Base-by-base conservation (phyloP, 2,797 vertebrate genomes). In the Xiphophorus birchmanni region DNA sequence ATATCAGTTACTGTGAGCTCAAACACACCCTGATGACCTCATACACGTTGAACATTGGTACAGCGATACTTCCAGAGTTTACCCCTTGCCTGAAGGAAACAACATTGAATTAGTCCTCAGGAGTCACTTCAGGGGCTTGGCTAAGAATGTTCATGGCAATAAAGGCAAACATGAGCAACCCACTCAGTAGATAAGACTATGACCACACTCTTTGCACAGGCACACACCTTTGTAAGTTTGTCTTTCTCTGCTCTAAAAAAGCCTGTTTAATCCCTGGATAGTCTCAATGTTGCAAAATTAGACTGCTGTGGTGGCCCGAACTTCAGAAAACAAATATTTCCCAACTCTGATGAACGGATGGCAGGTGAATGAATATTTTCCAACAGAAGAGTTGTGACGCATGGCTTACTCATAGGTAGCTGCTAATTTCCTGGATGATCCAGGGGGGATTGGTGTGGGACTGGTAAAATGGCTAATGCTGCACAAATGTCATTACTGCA, bases 291-390 rank as follows among this genome's bases (percentile, higher is more conserved):
- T 40, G 17, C 82, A 74, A 85, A 83, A 82, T 82, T 73, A 79
- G 1, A 58, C 54, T 79, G 80, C 76, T 91, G 84, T 82, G 77
- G 85, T 83, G 77, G 52, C 82, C 81, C 91, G 82, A 86, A 88
- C 79, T 81, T 84, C 76, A 82, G 78, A 86, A 80, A 86, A 77
- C 81, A 92, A 94, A 94, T 81, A 92, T 94, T 94, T 93, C 92
- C 88, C 85, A 90, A 91, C 81, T 83, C 77, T 60, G 54, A 79
- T 80, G 84, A 88, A 80, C 78, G 83, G 86, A 74, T 56, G 17
- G 86, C 26, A 73, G 84, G 73, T 44, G 29, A 85, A 81, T 80
- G 79, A 89, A 82, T 82, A 81, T 77, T 80, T 88, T 91, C 77
- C 84, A 86, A 72, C 77, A 77, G 80, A 79, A 80, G 17, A 85